Evolutionary conservation across 2,888 invertebrate species (phyloP).

Genomic region (Mythimna albipuncta): DNA sequence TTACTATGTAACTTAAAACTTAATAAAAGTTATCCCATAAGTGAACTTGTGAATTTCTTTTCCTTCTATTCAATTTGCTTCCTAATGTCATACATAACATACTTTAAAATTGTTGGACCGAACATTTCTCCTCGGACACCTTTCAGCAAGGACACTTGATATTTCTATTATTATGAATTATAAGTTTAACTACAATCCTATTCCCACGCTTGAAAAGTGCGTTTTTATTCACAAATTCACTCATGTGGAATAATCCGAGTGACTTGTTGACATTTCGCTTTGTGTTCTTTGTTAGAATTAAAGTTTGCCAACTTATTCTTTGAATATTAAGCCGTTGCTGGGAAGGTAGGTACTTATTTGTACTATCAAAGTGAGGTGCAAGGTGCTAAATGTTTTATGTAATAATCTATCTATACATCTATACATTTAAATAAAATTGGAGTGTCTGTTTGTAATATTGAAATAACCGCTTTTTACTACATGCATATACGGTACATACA

Average conservation of each 20-base stretch:
- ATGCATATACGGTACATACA: no score
- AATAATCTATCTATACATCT: no score
- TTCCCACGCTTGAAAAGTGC: conserved; percentile 64
- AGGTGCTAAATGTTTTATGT: background rate
- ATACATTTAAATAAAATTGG: no score
- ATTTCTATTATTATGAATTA: conserved; percentile 25
- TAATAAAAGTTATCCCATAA: background rate
- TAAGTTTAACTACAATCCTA: conserved; percentile 34
- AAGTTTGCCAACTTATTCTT: conserved; percentile 29
- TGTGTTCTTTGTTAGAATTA: conserved; percentile 61
- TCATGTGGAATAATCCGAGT: conserved; percentile 69
- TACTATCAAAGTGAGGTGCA: background rate
- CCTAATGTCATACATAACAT: conserved; percentile 27
- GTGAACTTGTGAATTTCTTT: conserved; percentile 1
- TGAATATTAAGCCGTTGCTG: background rate
- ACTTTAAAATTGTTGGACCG: conserved; percentile 45
- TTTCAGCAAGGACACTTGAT: conserved; percentile 61
- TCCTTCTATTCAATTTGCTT: conserved; percentile 31
- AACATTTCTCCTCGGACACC: conserved; percentile 45
- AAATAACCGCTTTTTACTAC: no score
- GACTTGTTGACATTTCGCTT: conserved; percentile 72
- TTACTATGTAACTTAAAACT: background rate
- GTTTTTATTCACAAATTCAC: conserved; percentile 55
- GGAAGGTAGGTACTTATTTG: background rate
- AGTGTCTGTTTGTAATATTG: no score